Evolutionary conservation across 1,140 invertebrate species (phyloP).

Genomic region (Eurosta solidaginis): DNA sequence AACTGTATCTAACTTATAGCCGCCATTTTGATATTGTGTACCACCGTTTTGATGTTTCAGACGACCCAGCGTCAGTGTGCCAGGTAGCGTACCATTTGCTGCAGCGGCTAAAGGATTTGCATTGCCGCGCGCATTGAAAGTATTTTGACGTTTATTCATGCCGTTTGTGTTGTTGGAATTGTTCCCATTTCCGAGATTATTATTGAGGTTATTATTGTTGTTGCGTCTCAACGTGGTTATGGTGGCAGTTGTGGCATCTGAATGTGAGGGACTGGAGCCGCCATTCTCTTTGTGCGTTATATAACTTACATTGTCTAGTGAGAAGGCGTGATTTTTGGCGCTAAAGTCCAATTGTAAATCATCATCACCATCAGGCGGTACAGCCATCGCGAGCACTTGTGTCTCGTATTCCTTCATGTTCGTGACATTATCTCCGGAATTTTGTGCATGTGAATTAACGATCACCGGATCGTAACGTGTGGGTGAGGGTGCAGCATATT

Average conservation of each 20-base stretch:
- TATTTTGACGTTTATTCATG: slow-evolving; percentile 59
- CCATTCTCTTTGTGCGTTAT: slow-evolving; percentile 75
- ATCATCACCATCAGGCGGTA: slow-evolving; percentile 78
- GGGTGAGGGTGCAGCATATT: slow-evolving; percentile 70
- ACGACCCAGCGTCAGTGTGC: slow-evolving; percentile 56
- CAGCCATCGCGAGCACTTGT: slow-evolving; percentile 88
- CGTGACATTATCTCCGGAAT: slow-evolving; percentile 53
- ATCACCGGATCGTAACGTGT: slow-evolving; percentile 78
- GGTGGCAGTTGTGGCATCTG: slow-evolving; percentile 76
- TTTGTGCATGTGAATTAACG: slow-evolving; percentile 65
- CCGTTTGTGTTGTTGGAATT: slow-evolving; percentile 61
- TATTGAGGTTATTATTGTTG: slow-evolving; percentile 58
- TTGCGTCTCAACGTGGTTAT: slow-evolving; percentile 68
- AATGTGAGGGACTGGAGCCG: slow-evolving; percentile 74
- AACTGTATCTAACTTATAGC: slow-evolving; percentile 49
- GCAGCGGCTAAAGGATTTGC: slow-evolving; percentile 51
- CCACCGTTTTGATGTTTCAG: slow-evolving; percentile 54
- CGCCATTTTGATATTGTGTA: slow-evolving; percentile 57
- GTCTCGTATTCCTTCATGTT: slow-evolving; percentile 82
- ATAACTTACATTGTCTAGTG: slow-evolving; percentile 82
- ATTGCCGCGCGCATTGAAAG: slow-evolving; percentile 57
- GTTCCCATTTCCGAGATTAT: slow-evolving; percentile 61
- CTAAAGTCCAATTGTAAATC: slow-evolving; percentile 86
- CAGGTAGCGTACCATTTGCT: slow-evolving; percentile 42
- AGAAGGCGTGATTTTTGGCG: slow-evolving; percentile 84